Evolutionary conservation across 1,140 invertebrate species (phyloP).

Genomic region (Leptinotarsa defecta): DNA sequence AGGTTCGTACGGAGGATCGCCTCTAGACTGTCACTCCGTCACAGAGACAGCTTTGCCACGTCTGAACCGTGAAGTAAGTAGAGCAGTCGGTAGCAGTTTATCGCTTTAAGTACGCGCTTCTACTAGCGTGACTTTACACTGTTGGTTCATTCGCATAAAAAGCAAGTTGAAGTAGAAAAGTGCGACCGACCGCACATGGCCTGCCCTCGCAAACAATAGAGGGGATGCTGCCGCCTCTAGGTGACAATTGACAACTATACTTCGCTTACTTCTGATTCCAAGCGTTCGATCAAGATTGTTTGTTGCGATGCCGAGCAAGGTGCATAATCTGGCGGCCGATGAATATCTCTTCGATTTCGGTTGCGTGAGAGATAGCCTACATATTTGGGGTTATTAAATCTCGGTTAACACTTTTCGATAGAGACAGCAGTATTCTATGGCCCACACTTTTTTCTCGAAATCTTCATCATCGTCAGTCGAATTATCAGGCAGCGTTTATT

Average conservation of each 20-base stretch:
- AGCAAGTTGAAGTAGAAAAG: constrained; percentile 44
- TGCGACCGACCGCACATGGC: constrained; percentile 43
- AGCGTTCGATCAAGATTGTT: background rate
- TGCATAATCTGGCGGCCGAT: no score
- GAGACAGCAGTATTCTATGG: no score
- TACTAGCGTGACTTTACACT: constrained; percentile 47
- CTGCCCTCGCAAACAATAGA: constrained; percentile 43
- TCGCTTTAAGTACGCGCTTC: constrained; percentile 35
- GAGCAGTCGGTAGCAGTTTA: constrained; percentile 46
- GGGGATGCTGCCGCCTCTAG: constrained; percentile 37
- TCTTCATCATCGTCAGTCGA: no score
- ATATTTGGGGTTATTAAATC: background rate
- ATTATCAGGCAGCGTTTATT: no score
- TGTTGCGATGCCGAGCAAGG: background rate
- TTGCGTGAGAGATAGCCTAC: background rate
- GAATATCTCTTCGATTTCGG: background rate
- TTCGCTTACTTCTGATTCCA: background rate
- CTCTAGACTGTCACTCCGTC: constrained; percentile 39
- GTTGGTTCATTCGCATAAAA: constrained; percentile 48
- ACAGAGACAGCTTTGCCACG: constrained; percentile 46
- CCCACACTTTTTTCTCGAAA: no score
- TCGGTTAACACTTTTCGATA: background rate
- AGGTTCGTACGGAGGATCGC: constrained; percentile 14
- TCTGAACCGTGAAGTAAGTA: constrained; percentile 40
- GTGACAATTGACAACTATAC: constrained; percentile 40